Evolutionary conservation across 2,888 invertebrate species (phyloP).

Genomic region (Salticus scenicus): DNA sequence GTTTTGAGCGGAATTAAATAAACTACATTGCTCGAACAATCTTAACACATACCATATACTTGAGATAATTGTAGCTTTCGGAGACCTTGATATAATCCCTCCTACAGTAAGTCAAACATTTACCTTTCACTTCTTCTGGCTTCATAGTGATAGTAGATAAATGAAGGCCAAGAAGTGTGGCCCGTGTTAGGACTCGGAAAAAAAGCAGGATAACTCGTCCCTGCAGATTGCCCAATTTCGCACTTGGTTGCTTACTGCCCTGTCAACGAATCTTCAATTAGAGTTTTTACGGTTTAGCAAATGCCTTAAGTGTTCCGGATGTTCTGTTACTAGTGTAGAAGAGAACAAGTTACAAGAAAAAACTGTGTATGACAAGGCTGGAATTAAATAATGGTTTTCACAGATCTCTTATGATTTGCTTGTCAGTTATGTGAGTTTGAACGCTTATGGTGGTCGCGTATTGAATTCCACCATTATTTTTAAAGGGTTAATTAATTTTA

Average conservation of each 20-base stretch:
- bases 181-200: background rate
- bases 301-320: background rate
- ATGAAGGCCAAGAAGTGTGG: background rate
- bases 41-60: background rate
- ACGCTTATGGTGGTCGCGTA: no score
- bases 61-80: background rate
- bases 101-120: background rate
- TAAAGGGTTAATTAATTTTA: no score
- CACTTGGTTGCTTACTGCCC: background rate
- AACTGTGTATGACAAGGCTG: background rate
- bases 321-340: background rate
- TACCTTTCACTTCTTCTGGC: background rate
- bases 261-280: slow-evolving; percentile 4
- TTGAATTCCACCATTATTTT: no score
- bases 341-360: background rate
- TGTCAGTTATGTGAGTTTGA: no score
- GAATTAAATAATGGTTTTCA: background rate
- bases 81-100: background rate
- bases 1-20: background rate
- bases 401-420: no score
- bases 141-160: no score
- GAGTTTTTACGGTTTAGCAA: slow-evolving; percentile 9
- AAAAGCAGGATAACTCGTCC: background rate
- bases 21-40: background rate
- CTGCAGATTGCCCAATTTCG: background rate